Percentiles rank a stretch among this genome's conserved stretches.
Conservation (phyloP, 2,797 vertebrate species). For the Platalea minor region DNA sequence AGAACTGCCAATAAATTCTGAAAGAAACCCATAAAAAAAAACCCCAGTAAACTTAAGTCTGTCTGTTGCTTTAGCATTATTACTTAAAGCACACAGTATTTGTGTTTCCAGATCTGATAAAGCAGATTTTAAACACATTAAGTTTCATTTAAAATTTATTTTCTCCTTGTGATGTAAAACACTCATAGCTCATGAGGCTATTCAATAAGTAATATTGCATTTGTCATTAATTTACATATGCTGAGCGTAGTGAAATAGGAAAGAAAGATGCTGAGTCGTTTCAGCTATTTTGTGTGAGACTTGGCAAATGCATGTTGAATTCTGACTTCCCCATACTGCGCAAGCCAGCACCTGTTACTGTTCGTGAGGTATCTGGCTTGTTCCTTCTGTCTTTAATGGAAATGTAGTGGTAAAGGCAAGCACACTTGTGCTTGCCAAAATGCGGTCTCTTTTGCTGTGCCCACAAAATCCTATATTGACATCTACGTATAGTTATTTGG, state of each 20-base stretch:
- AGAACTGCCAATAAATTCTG: neutral
- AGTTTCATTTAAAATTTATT: neutral
- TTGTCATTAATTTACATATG: neutral
- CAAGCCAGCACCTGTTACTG: neutral
- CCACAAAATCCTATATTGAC: neutral
- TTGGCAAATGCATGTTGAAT: neutral
- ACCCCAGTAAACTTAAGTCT: neutral
- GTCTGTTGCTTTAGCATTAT: neutral
- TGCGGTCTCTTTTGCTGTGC: neutral
- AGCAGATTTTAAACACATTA: neutral
- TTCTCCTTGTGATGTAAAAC: neutral
- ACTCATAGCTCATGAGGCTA: neutral
- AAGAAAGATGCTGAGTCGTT: neutral
- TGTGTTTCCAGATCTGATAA: neutral
- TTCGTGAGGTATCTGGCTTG: neutral
- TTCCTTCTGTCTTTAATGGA: neutral
- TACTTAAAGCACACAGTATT: neutral
- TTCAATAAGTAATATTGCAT: neutral
- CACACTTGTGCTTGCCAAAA: neutral
- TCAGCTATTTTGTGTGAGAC: neutral
- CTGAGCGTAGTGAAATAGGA: neutral
- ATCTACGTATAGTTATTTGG: neutral
- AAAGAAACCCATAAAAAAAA: neutral
- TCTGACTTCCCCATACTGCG: neutral
- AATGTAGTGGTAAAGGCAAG: neutral